phyloP scores from a whole-genome alignment of 2,797 vertebrate genomes.

The Notoglanidium macrostoma region DNA sequence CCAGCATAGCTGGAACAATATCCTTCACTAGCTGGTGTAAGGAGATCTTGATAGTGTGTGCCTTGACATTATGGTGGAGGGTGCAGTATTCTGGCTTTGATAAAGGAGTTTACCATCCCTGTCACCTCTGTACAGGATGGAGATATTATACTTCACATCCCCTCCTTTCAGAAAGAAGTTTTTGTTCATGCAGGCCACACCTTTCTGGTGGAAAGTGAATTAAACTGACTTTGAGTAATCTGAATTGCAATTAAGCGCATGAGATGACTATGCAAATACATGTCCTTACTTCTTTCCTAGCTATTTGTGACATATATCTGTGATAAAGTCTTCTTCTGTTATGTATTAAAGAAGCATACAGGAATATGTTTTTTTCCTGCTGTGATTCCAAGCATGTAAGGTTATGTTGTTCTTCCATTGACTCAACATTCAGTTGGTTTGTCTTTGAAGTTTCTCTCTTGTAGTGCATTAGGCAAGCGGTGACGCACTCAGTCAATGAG shows the following conservation, averaged over 20 bases:
- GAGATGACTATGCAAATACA: conserved; percentile 13
- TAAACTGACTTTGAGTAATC: background rate
- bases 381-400: background rate
- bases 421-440: conserved; percentile 14
- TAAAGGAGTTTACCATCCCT: conserved; percentile 16
- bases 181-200: conserved; percentile 1
- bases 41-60: conserved; percentile 33
- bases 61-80: conserved; percentile 26
- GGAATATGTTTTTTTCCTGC: background rate
- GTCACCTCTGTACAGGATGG: conserved; percentile 1
- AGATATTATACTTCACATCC: background rate
- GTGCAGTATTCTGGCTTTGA: conserved; percentile 24
- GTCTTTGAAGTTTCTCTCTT: conserved; percentile 47
- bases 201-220: background rate
- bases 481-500: conserved; percentile 53
- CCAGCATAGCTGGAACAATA: conserved; percentile 50
- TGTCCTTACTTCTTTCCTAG: background rate
- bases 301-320: background rate
- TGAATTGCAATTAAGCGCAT: background rate
- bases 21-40: conserved; percentile 45
- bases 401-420: conserved; percentile 8
- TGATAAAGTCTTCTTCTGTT: background rate
- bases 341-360: background rate
- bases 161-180: background rate
- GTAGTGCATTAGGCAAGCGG: conserved; percentile 41